These are phyloP conservation scores for Acestrorhynchus altus DNA, from an alignment of 2,797 vertebrate genomes.

Conservation along the genomic window DNA sequence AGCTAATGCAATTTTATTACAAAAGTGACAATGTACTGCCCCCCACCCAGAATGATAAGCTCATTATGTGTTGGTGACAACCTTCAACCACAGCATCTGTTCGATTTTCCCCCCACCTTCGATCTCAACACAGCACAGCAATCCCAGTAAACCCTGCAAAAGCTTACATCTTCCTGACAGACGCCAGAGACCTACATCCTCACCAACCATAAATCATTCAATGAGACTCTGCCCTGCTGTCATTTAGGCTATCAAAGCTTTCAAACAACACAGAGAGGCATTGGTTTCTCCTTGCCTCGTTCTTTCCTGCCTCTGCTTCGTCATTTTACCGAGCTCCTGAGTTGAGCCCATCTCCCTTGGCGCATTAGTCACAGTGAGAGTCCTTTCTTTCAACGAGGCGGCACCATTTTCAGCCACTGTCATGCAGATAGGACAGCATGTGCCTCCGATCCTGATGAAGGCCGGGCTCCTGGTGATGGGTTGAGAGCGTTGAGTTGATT, in stretches of 20 bases:
- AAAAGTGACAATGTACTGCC: conserved; percentile 8
- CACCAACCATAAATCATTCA: conserved; percentile 69
- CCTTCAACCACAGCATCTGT: conserved; percentile 73
- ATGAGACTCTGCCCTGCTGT: conserved; percentile 58
- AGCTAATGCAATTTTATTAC: neutral
- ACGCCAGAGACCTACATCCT: conserved; percentile 70
- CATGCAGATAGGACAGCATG: conserved; percentile 73
- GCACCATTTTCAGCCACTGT: conserved; percentile 64
- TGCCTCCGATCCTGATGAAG: conserved; percentile 76
- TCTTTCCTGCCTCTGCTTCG: neutral
- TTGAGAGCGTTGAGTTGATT: conserved; percentile 74
- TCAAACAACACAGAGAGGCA: conserved; percentile 52
- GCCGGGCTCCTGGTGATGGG: conserved; percentile 68
- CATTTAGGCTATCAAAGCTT: conserved; percentile 61
- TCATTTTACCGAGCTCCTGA: conserved; percentile 38
- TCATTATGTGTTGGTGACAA: conserved; percentile 60
- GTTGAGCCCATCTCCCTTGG: conserved; percentile 63
- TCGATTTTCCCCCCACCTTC: conserved; percentile 64
- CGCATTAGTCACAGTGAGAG: conserved; percentile 70
- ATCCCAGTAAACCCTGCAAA: conserved; percentile 62
- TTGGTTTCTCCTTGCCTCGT: conserved; percentile 18
- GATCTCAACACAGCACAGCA: conserved; percentile 59
- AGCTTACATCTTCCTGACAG: conserved; percentile 73
- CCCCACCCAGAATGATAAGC: conserved; percentile 11
- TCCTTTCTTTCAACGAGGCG: conserved; percentile 54